Evolutionary conservation across 2,113 vertebrate genomes (phyloP), one percentile per base, ranked within the genome.

Genomic region (Tor tambroides): DNA sequence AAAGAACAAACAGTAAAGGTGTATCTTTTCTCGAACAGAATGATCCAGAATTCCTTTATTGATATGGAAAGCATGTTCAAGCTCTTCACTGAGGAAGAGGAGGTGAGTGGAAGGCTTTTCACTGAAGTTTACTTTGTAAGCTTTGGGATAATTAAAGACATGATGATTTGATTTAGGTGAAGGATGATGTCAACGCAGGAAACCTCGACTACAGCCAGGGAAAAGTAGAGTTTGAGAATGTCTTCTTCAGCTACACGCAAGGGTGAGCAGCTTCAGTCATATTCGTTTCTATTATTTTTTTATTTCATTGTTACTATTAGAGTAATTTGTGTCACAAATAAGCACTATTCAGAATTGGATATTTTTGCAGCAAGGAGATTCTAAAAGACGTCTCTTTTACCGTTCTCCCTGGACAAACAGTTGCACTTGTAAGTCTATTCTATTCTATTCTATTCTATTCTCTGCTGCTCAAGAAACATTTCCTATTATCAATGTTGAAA

Each of bases 11-110:
- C 12, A 9, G 38, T 17, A 21, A 38, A 6, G 4, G 2, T 41
- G 9, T 41, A 30, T 46, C 35, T 80, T 80, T 86, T 15, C 19
- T 1, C 54, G 14, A 10, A 35, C 94, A 99, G 98, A 92, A 96
- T 99, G 93, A 99, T 99, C 93, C 98, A 99, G 93, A 97, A 91
- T 14, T 99, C 97, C 8, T 99, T 99, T 38, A 96, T 99, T 0
- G 98, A 99, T 93, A 99, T 99, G 98, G 98, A 99, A 91, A 99
- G 96, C 92, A 99, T 99, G 98, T 98, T 99, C 61, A 94, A 97
- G 6, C 96, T 99, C 71, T 96, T 99, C 11, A 91, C 94, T 0
- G 97, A 99, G 86, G 96, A 97, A 0, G 90, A 95, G 21, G 97
- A 99, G 95, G 98, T 98, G 85, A 84, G 93, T 41, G 5, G 5